Evolutionary conservation across 2,797 vertebrate genomes (phyloP).

Genomic region (Lophius americanus): DNA sequence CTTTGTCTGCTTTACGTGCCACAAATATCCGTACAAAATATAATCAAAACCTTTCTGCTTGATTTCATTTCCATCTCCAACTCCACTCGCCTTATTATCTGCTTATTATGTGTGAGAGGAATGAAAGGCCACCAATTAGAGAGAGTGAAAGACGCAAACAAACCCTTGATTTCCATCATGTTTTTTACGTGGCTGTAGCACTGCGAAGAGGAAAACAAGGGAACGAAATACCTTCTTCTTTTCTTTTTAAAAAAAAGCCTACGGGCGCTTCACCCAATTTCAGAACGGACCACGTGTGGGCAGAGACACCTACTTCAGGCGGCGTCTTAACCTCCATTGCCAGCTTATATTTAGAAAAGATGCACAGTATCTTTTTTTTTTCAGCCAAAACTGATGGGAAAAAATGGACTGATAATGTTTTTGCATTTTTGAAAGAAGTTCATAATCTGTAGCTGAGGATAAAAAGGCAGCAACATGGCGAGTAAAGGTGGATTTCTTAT

Average conservation of each 20-base stretch:
- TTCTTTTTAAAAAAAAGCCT: constrained; percentile 54
- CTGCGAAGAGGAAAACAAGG: constrained; percentile 61
- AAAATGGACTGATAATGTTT: too few species aligned
- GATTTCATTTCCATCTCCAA: constrained; percentile 56
- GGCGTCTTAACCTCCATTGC: constrained; percentile 39
- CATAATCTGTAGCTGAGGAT: too few species aligned
- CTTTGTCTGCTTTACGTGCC: constrained; percentile 36
- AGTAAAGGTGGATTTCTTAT: too few species aligned
- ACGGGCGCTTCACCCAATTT: constrained; percentile 53
- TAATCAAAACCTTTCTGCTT: constrained; percentile 39
- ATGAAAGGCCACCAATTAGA: constrained; percentile 8
- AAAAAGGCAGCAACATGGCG: too few species aligned
- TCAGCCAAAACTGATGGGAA: too few species aligned
- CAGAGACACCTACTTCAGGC: constrained; percentile 67
- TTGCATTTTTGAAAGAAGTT: too few species aligned
- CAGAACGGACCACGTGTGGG: constrained; percentile 65
- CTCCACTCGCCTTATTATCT: constrained; percentile 48
- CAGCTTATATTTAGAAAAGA: constrained; percentile 24
- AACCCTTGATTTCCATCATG: constrained; percentile 38
- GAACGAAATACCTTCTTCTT: constrained; percentile 24
- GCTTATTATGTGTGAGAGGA: constrained; percentile 27
- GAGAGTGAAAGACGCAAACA: neutral
- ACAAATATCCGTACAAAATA: constrained; percentile 19
- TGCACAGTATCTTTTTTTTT: too few species aligned
- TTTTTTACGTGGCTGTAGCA: constrained; percentile 50